Percentiles rank a stretch among this genome's conserved stretches.
Evolutionary conservation across 1,140 invertebrate genomes (phyloP).

Genomic region (Meloidogyne exigua): DNA sequence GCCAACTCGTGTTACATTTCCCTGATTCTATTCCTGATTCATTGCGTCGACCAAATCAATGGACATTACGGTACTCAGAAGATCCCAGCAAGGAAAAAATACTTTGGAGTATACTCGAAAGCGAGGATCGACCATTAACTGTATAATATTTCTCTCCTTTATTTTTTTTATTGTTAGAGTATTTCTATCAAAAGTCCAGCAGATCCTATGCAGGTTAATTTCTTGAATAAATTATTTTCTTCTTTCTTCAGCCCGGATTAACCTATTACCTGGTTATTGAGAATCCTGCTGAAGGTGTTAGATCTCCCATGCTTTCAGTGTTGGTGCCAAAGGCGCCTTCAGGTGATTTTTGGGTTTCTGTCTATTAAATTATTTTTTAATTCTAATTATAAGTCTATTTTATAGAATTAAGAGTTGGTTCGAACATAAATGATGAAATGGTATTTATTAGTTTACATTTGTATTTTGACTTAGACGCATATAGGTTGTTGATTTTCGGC

Average conservation of each 20-base stretch:
- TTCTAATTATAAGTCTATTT: not conserved
- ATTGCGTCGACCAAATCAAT: conserved; percentile 52
- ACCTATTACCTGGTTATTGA: conserved; percentile 51
- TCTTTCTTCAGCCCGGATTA: conserved; percentile 42
- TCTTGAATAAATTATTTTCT: not conserved
- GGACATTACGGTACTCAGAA: conserved; percentile 57
- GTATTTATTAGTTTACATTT: not conserved
- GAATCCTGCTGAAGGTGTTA: conserved; percentile 50
- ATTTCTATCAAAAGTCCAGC: conserved; percentile 2
- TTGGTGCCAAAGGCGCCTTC: conserved; percentile 49
- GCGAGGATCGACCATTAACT: conserved; percentile 43
- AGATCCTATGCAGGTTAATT: not conserved
- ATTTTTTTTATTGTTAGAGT: not conserved
- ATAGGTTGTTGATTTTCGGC: conserved; percentile 59
- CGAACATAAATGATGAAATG: conserved; percentile 62
- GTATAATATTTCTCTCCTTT: conserved; percentile 23
- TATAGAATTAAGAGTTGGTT: conserved; percentile 52
- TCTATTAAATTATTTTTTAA: too few species aligned
- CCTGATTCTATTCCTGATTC: conserved; percentile 56
- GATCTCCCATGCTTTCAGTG: conserved; percentile 50
- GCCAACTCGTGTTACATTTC: conserved; percentile 49
- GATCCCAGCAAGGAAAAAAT: conserved; percentile 53
- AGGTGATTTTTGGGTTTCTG: too few species aligned
- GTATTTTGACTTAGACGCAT: not conserved
- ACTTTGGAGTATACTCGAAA: conserved; percentile 50